phyloP scores from a whole-genome alignment of 35 echinoderm and acorn worm species.

The Apostichopus japonicus region DNA sequence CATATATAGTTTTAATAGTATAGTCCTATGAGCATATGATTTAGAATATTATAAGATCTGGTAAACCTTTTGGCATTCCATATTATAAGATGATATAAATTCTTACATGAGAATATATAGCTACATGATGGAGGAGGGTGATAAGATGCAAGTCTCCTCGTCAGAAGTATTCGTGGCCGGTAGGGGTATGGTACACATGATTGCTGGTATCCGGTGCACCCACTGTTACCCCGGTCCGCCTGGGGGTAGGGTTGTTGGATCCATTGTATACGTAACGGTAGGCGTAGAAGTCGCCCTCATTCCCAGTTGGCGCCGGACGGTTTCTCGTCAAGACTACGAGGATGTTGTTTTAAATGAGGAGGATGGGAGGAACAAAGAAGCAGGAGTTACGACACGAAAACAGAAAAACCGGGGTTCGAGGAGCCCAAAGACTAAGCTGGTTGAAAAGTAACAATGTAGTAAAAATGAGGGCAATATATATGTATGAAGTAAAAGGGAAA shows the following conservation, averaged over 20 bases:
- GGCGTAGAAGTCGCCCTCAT: conserved; percentile 34
- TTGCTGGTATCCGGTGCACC: conserved; percentile 12
- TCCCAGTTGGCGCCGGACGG: conserved; percentile 3
- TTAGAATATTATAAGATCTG: not conserved
- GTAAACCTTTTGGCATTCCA: not conserved
- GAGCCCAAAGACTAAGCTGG: not conserved
- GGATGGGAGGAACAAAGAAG: not conserved
- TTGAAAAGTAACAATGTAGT: not conserved
- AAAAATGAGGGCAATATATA: too few species aligned
- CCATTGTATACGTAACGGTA: conserved; percentile 36
- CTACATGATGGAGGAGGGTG: not conserved
- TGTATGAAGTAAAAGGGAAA: too few species aligned
- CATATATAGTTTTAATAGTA: too few species aligned
- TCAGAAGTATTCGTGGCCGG: conserved; percentile 30
- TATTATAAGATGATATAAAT: not conserved
- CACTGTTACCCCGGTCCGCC: not conserved
- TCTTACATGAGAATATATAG: not conserved
- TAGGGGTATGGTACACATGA: conserved; percentile 26
- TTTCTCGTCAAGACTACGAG: conserved; percentile 37
- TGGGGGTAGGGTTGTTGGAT: conserved; percentile 13
- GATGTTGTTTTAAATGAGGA: not conserved
- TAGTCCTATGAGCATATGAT: too few species aligned
- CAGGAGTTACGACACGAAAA: not conserved
- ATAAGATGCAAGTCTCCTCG: not conserved
- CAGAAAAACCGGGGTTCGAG: not conserved